Percentiles rank a stretch among this genome's conserved stretches.
Evolutionary conservation across 2,113 vertebrate species (phyloP).

Genomic region (Scomber japonicus): DNA sequence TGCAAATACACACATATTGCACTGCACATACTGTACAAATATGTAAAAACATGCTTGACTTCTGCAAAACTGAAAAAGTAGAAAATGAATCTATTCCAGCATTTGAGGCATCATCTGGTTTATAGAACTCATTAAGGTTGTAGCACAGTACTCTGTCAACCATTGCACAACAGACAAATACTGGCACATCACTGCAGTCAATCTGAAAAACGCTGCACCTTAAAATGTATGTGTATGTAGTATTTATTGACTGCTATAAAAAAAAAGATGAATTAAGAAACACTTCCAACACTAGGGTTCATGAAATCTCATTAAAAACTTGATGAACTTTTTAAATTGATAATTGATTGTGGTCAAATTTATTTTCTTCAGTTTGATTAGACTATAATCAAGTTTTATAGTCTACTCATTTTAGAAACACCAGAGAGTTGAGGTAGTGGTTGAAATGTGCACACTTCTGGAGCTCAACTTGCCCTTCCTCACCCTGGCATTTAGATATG

Average conservation of each 20-base stretch:
- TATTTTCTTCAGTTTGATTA: background rate
- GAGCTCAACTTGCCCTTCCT: background rate
- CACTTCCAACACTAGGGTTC: background rate
- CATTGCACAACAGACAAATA: constrained; percentile 6
- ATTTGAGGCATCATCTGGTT: constrained; percentile 30
- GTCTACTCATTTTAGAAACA: background rate
- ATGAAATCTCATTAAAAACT: background rate
- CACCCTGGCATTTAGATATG: constrained; percentile 7
- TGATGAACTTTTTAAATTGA: background rate
- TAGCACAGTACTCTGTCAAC: background rate
- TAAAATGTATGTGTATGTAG: background rate
- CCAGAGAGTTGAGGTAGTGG: background rate
- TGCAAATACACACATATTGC: background rate
- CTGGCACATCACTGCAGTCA: background rate
- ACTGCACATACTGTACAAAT: background rate
- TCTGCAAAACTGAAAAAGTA: background rate
- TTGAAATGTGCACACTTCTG: background rate
- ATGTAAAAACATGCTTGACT: constrained; percentile 1
- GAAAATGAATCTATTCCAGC: constrained; percentile 12
- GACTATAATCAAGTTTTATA: constrained; percentile 13
- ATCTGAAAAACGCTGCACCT: background rate
- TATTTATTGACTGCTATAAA: background rate
- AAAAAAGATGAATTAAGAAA: background rate
- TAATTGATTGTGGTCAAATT: constrained; percentile 4
- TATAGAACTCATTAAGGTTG: constrained; percentile 27